Conservation (phyloP, 2,888 invertebrate genomes). For the Apodemia zela region DNA sequence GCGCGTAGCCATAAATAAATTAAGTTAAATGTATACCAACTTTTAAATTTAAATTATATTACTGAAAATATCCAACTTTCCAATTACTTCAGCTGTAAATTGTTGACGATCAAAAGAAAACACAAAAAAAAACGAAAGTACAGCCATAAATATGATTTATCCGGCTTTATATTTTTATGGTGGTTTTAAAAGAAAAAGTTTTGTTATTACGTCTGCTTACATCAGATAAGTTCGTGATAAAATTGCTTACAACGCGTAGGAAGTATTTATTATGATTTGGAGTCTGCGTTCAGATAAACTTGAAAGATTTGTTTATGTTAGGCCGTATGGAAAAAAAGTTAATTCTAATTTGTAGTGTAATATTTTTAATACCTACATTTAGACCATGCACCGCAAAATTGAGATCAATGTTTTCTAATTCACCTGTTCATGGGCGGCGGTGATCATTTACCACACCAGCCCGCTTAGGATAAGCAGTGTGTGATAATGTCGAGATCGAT, state of each 20-base stretch:
- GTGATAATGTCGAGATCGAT: too few species aligned
- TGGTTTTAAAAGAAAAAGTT: constrained; percentile 20
- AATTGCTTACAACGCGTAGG: constrained; percentile 10
- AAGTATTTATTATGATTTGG: constrained; percentile 13
- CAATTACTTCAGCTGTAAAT: neutral
- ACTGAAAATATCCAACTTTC: constrained; percentile 5
- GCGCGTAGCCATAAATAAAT: too few species aligned
- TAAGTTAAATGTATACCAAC: too few species aligned
- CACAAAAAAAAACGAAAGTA: constrained; percentile 17
- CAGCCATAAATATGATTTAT: constrained; percentile 19
- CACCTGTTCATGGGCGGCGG: too few species aligned
- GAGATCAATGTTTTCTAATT: too few species aligned
- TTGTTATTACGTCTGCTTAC: constrained; percentile 16
- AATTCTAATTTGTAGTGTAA: too few species aligned
- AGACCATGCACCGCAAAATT: too few species aligned
- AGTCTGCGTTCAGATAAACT: neutral
- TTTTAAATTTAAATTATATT: too few species aligned
- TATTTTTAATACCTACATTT: too few species aligned
- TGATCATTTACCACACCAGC: too few species aligned
- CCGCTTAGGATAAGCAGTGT: too few species aligned
- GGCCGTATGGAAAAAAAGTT: neutral
- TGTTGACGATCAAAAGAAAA: constrained; percentile 15
- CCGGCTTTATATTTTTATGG: constrained; percentile 16
- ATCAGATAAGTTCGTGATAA: constrained; percentile 11
- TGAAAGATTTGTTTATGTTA: neutral